Conservation (phyloP, 2,888 invertebrate species). For the Leucozona laternaria region DNA sequence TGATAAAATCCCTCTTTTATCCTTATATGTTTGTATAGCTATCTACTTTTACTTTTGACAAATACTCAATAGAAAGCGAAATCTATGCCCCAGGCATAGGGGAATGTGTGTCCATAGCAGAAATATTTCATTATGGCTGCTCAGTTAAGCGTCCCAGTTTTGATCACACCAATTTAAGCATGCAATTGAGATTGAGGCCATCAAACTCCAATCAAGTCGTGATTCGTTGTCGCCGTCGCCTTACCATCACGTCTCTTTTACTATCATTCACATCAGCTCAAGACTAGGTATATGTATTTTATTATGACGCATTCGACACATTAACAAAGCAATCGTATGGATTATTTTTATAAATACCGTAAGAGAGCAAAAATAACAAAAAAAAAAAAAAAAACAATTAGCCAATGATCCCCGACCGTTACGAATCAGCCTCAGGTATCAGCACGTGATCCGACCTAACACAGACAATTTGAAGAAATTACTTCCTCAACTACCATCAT, state of each 20-base stretch:
- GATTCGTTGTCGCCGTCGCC: not conserved
- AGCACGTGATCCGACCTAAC: constrained; percentile 65
- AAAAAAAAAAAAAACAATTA: constrained; percentile 61
- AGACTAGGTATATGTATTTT: not conserved
- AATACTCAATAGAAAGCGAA: constrained; percentile 60
- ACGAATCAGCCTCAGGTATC: constrained; percentile 67
- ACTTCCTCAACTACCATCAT: constrained; percentile 65
- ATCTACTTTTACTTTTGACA: constrained; percentile 69
- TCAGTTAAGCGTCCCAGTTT: constrained; percentile 54
- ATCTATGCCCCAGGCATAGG: constrained; percentile 4
- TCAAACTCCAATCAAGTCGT: constrained; percentile 51
- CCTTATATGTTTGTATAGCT: constrained; percentile 1
- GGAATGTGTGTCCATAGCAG: constrained; percentile 33
- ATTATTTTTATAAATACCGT: constrained; percentile 60
- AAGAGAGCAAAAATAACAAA: constrained; percentile 23
- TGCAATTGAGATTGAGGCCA: constrained; percentile 46
- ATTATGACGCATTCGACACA: constrained; percentile 47
- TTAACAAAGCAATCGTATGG: constrained; percentile 23
- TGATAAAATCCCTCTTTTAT: not conserved
- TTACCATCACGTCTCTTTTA: not conserved
- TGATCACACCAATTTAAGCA: constrained; percentile 25
- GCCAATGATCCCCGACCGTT: constrained; percentile 65
- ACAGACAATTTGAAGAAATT: constrained; percentile 62
- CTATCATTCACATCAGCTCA: not conserved
- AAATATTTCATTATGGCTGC: constrained; percentile 13